Base-by-base conservation (phyloP, 1,140 invertebrate species). In the Sycophaga agraensis region DNA sequence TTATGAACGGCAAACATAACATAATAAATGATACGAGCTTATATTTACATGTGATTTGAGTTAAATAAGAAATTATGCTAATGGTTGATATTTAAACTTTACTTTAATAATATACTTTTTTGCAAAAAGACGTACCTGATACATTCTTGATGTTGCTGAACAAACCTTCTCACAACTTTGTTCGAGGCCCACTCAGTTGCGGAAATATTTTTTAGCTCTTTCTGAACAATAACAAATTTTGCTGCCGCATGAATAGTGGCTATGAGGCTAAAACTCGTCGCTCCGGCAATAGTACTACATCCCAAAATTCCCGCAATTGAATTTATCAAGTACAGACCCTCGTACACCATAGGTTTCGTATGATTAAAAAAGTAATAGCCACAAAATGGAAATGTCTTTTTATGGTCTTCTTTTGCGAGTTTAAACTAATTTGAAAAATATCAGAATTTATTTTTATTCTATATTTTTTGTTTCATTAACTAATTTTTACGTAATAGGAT, bases 71-170 rank as follows among this genome's bases (percentile, higher is more conserved):
- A n/a, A n/a, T n/a, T n/a, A n/a, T n/a, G n/a, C n/a, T n/a, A n/a
- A n/a, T n/a, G n/a, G n/a, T n/a, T n/a, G n/a, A n/a, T n/a, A n/a
- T n/a, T n/a, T n/a, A n/a, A n/a, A n/a, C n/a, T n/a, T n/a, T n/a
- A n/a, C n/a, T n/a, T n/a, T n/a, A n/a, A n/a, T n/a, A n/a, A n/a
- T n/a, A n/a, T n/a, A n/a, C n/a, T n/a, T n/a, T n/a, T n/a, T n/a
- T n/a, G n/a, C n/a, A n/a, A n/a, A n/a, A n/a, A n/a, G n/a, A n/a
- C n/a, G 3, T 51, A 76, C 74, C 58, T 60, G 28, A 76, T 73
- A 7, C 70, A 72, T n/a, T 64, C 24, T 9, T 70, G 72, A 61
- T 76, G 73, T n/a, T 49, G 60, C n/a, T 59, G 64, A 17, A 73
- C 45, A 26, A 66, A 70, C 2, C 58, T 45, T 1, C 1, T 17